Evolutionary conservation across 2,113 vertebrate genomes (phyloP).

Genomic region (Castor canadensis): DNA sequence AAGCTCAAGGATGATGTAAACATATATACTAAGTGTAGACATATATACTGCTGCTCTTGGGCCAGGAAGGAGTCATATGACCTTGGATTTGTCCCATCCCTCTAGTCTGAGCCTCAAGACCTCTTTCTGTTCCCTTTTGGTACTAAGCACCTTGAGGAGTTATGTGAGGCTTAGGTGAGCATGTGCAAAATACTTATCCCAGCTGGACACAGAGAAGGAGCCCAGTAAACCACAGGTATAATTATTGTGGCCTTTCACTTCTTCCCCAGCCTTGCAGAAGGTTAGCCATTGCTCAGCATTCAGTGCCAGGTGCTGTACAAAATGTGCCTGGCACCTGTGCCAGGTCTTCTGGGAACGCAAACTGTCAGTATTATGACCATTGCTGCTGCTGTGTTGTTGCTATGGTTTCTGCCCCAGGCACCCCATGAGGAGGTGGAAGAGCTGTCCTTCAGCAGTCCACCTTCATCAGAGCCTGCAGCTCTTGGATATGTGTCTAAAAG

Average conservation of each 20-base stretch:
- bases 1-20: neutral
- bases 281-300: neutral
- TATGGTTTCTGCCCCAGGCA: neutral
- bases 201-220: neutral
- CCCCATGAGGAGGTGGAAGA: neutral
- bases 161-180: neutral
- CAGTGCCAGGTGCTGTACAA: neutral
- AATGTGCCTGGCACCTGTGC: no score
- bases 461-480: neutral
- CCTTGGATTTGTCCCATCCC: neutral
- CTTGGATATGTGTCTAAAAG: neutral
- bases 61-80: neutral
- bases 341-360: neutral
- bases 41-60: rapidly evolving
- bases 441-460: neutral
- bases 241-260: neutral
- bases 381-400: neutral
- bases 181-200: neutral
- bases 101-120: neutral
- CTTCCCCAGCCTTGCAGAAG: neutral
- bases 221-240: neutral
- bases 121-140: neutral
- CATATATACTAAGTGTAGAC: neutral
- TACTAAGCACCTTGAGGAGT: neutral
- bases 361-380: neutral